Evolutionary conservation across 2,113 vertebrate genomes (phyloP), one percentile per base, ranked within the genome.

Genomic region (Sphaerodactylus townsendi): DNA sequence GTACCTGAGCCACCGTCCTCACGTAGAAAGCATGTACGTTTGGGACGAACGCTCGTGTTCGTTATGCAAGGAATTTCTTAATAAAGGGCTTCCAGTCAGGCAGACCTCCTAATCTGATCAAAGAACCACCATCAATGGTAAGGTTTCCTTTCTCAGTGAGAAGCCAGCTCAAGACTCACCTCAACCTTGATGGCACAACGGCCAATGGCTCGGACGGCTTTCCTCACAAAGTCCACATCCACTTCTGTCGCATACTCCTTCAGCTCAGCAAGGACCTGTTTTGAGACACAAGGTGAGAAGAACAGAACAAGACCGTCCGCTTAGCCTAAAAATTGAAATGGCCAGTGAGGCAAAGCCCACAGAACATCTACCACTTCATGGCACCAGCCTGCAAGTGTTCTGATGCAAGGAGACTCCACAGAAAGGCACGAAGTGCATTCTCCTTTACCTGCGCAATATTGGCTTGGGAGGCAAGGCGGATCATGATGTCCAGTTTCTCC

Each of bases 401-500:
- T 10, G 17, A 33, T 37, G 23, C 35, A 44, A 66, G 33, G 79
- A 25, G 21, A 50, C 2, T 1, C 62, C 2, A 5, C 2, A 44
- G 35, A 39, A 5, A 13, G 2, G 2, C 4, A 44, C 15, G 37
- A 7, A 6, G 6, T 30, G 30, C 37, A 19, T 21, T 66, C 13
- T 1, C 1, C 5, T 25, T 83, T 83, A 99, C 99, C 98, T 99
- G 99, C 28, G 99, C 98, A 0, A 99, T 99, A 94, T 99, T 99
- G 88, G 99, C 98, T 91, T 99, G 98, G 11, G 99, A 99, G 35
- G 98, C 99, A 84, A 99, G 93, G 66, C 99, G 98, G 93, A 99
- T 99, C 98, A 99, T 99, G 92, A 99, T 99, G 94, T 99, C 99
- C 94, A 99, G 95, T 79, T 99, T 99, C 95, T 99, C 98, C 93